A percentile compares a stretch with the other conserved stretches of the same genome.
phyloP scores from a whole-genome alignment of 2,888 invertebrate species.

The Chaetoderma sp. region DNA sequence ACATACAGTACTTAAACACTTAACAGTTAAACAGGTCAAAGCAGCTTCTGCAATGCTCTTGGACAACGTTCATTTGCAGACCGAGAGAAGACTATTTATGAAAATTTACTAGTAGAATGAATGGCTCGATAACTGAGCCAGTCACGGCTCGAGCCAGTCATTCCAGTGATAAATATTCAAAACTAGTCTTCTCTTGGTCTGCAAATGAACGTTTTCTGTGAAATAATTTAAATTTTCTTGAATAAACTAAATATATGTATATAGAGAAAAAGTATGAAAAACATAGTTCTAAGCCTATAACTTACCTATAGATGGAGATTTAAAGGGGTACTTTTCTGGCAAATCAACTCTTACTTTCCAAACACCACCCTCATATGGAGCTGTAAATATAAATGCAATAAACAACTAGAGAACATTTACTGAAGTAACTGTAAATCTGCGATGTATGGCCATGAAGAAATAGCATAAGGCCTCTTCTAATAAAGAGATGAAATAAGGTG shows the following conservation, averaged over 20 bases:
- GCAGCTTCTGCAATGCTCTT: too few species aligned
- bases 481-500: constrained; percentile 1
- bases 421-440: not conserved
- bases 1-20: too few species aligned
- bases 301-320: constrained; percentile 95
- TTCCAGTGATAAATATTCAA: too few species aligned
- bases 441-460: not conserved
- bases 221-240: too few species aligned
- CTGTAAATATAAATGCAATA: constrained; percentile 71
- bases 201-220: too few species aligned
- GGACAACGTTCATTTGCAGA: too few species aligned
- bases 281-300: not conserved
- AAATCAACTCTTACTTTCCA: constrained; percentile 99
- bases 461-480: not conserved
- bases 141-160: too few species aligned
- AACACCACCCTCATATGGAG: constrained; percentile 98
- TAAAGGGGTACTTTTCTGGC: constrained; percentile 99
- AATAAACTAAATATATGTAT: not conserved
- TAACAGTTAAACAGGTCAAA: too few species aligned
- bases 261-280: constrained; percentile 4
- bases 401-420: not conserved
- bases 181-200: too few species aligned
- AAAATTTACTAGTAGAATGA: too few species aligned
- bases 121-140: too few species aligned
- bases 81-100: too few species aligned